A percentile compares a stretch with the other conserved stretches of the same genome.
Conservation (phyloP, 2,797 vertebrate genomes). For the Otolemur crassicaudatus region DNA sequence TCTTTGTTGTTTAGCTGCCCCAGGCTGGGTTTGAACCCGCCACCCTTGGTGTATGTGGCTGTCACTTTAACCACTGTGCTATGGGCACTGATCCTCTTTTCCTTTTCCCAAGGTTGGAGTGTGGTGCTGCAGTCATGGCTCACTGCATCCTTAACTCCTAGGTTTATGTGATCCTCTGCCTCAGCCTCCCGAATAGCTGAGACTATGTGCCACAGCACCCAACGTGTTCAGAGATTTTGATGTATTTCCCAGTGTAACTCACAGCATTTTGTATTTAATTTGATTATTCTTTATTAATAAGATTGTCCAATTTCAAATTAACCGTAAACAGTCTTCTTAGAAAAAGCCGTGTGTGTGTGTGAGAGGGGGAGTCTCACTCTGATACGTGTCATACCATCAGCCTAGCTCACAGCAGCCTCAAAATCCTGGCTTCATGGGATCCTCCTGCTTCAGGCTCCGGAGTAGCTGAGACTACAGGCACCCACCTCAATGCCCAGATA, state of each 20-base stretch:
- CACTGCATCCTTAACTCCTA: background rate
- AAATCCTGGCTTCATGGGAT: too few species aligned
- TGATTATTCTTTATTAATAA: conserved; percentile 75
- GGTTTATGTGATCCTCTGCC: background rate
- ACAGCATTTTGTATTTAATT: conserved; percentile 65
- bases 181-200: background rate
- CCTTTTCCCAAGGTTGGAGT: background rate
- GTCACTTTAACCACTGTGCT: too few species aligned
- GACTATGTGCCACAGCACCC: background rate
- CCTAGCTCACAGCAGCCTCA: too few species aligned
- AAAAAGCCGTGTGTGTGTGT: conserved; percentile 38
- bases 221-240: conserved; percentile 36
- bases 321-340: conserved; percentile 80
- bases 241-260: conserved; percentile 72
- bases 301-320: conserved; percentile 71
- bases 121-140: background rate
- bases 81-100: background rate
- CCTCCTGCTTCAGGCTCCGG: too few species aligned
- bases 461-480: too few species aligned
- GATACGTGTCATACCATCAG: too few species aligned
- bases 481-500: too few species aligned
- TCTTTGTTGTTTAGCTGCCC: too few species aligned
- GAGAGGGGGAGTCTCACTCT: too few species aligned
- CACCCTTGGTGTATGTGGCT: too few species aligned
- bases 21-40: too few species aligned